phyloP scores from a whole-genome alignment of 2,888 invertebrate species.

The Dexiosoma caninum region DNA sequence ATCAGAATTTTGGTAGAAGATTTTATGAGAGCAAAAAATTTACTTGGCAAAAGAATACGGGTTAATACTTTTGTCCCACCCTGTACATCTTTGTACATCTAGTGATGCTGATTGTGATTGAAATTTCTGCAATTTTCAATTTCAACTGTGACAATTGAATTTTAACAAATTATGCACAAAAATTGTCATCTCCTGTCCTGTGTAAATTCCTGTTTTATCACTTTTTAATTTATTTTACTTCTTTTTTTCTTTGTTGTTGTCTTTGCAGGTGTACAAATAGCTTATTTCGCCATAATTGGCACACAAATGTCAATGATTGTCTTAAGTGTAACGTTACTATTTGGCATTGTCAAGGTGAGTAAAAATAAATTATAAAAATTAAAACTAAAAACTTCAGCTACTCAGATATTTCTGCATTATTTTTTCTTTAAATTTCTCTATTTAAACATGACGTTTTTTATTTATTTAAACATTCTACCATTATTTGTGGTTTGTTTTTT shows the following conservation, averaged over 20 bases:
- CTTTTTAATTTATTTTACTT: not conserved
- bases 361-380: not conserved
- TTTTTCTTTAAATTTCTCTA: too few relatives aligned
- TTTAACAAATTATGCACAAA: not conserved
- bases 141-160: not conserved
- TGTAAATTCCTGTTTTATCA: not conserved
- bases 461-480: too few relatives aligned
- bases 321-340: slow-evolving; percentile 84
- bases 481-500: too few relatives aligned
- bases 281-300: slow-evolving; percentile 87
- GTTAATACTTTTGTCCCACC: too few relatives aligned
- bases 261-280: slow-evolving; percentile 87
- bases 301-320: slow-evolving; percentile 88
- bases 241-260: slow-evolving; percentile 9
- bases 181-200: not conserved
- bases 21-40: too few relatives aligned
- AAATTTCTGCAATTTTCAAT: not conserved
- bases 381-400: not conserved
- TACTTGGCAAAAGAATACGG: too few relatives aligned
- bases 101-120: slow-evolving; percentile 10
- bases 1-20: too few relatives aligned
- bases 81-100: too few relatives aligned
- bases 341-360: slow-evolving; percentile 87
- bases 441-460: too few relatives aligned
- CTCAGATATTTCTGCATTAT: too few relatives aligned